Percentiles rank a stretch among this genome's conserved stretches.
Conservation (phyloP, 2,113 vertebrate species). For the Percopsis transmontana region DNA sequence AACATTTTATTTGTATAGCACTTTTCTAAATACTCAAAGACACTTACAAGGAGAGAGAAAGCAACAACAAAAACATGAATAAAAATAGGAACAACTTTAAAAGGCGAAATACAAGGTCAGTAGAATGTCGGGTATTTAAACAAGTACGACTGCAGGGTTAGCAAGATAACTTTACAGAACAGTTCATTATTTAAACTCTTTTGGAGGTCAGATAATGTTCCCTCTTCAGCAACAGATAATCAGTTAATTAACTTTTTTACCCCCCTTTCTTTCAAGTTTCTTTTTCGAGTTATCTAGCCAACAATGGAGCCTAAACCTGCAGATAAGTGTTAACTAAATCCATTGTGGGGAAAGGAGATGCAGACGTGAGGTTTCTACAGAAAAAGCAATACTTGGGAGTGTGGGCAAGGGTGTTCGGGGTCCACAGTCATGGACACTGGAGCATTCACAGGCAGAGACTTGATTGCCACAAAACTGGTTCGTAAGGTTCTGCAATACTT, state of each 20-base stretch:
- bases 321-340: conserved; percentile 26
- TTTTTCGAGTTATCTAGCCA: conserved; percentile 15
- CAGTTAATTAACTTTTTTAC: conserved; percentile 17
- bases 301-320: conserved; percentile 24
- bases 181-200: neutral
- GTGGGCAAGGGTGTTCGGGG: neutral
- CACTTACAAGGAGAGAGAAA: conserved; percentile 76
- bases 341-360: conserved; percentile 24
- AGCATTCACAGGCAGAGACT: conserved; percentile 8
- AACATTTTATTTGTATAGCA: conserved; percentile 80
- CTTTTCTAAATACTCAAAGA: conserved; percentile 79
- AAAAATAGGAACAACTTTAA: conserved; percentile 75
- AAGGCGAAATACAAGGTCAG: conserved; percentile 72
- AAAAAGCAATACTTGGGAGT: conserved; percentile 16
- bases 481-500: neutral
- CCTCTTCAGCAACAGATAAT: neutral
- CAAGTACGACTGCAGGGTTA: conserved; percentile 58
- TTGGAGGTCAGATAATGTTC: neutral
- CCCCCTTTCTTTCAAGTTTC: conserved; percentile 29
- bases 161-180: conserved; percentile 19
- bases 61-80: conserved; percentile 73
- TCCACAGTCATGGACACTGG: conserved; percentile 19
- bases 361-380: neutral
- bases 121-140: conserved; percentile 65
- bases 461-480: neutral